Evolutionary conservation across 2,888 invertebrate genomes (phyloP), one percentile per base, ranked within the genome.

Genomic region (Hermaeophaga mercurialis): DNA sequence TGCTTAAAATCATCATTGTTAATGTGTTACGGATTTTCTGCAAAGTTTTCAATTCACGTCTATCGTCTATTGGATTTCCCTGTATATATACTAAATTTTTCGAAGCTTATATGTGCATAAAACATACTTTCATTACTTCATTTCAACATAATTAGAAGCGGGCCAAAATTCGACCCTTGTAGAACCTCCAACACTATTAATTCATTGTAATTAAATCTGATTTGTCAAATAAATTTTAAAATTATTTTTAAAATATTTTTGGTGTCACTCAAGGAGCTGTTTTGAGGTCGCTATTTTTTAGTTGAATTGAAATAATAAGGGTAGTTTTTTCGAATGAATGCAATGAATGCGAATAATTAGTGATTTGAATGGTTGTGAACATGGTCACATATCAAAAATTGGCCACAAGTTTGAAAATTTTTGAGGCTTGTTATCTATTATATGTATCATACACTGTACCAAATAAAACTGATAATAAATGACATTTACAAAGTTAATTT

Each of bases 401-500:
- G 68, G 67, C 68, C 68, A 64, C 54, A 61, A 49, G 59, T 64
- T 64, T 64, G 64, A 58, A 54, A 60, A 48, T 56, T 62, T 65
- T 61, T 63, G 71, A 66, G 69, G 73, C 73, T 73, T 73, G 72
- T 74, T 73, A 71, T 68, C 67, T 68, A 69, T 68, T 66, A 67
- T 71, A 75, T 76, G 75, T 76, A 76, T 75, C 69, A 75, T 76
- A 76, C 75, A 74, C 72, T 76, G 75, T 76, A 75, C 73, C 73
- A 74, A 75, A 73, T 66, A 68, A 73, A 71, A 66, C 72, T 70
- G 69, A 73, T 69, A 69, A 71, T 70, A 66, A 67, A 70, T 52
- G 66, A 67, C 66, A 73, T 74, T 75, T 75, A 74, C 73, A 73
- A 74, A 71, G 58, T 49, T 58, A 36, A n/a, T n/a, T n/a, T 4